Percentiles rank a stretch among this genome's conserved stretches.
phyloP scores from a whole-genome alignment of 2,888 invertebrate species.

The Falcaria lacertinaria region DNA sequence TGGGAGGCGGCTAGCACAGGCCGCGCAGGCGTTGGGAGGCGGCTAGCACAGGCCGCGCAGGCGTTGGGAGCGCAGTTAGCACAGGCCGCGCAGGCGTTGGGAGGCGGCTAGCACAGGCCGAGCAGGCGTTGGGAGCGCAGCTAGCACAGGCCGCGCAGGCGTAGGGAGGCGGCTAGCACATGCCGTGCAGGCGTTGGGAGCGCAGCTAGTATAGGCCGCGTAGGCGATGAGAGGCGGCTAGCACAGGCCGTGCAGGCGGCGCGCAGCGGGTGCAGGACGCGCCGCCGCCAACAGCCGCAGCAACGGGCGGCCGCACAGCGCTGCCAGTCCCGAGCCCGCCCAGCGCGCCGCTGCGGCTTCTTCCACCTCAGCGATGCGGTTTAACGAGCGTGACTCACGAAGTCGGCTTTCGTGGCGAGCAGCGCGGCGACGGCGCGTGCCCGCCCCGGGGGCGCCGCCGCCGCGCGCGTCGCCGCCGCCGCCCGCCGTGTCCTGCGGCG shows the following conservation, averaged over 20 bases:
- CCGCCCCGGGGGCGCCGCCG: conserved; percentile 24
- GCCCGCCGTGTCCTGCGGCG: conserved; percentile 32
- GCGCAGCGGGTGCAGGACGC: conserved; percentile 53
- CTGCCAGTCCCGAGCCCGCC: conserved; percentile 61
- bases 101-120: too few relatives aligned
- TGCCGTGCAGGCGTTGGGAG: conserved; percentile 3
- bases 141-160: conserved; percentile 1
- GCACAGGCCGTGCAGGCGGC: conserved; percentile 69
- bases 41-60: too few relatives aligned
- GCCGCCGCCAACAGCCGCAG: conserved; percentile 76
- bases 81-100: too few relatives aligned
- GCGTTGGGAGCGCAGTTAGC: too few relatives aligned
- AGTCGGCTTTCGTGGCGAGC: conserved; percentile 75
- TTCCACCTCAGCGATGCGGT: conserved; percentile 92
- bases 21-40: too few relatives aligned
- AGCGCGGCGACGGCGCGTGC: conserved; percentile 56
- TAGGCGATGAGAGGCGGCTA: too few relatives aligned
- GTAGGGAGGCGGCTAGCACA: not conserved
- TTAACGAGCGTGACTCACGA: conserved; percentile 90
- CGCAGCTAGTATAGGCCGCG: too few relatives aligned
- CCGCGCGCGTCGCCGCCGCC: conserved; percentile 36
- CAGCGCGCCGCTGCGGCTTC: conserved; percentile 80
- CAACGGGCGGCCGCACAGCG: conserved; percentile 67
- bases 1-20: too few relatives aligned
- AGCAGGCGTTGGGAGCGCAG: too few relatives aligned